These are phyloP conservation scores for Xestia sexstrigata DNA, from an alignment of 2,888 invertebrate species.

Conservation along the genomic window DNA sequence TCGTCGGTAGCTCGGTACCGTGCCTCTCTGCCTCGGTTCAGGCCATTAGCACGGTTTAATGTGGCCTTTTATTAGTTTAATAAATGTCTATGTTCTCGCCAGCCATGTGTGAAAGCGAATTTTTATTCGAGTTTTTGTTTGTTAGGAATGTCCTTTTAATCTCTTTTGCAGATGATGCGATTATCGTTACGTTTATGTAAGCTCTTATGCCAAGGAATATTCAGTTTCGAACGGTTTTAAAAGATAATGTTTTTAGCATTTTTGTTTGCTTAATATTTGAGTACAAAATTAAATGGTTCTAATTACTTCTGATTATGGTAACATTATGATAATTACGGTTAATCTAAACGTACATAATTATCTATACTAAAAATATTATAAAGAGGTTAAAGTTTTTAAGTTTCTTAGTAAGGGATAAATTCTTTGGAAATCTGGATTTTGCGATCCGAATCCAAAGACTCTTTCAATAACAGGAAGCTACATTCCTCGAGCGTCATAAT, in stretches of 20 bases:
- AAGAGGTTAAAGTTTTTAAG: too few relatives aligned
- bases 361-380: too few relatives aligned
- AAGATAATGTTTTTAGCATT: conserved; percentile 39
- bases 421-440: too few relatives aligned
- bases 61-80: conserved; percentile 68
- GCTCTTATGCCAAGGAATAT: conserved; percentile 35
- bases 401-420: too few relatives aligned
- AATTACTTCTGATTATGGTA: conserved; percentile 3
- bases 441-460: too few relatives aligned
- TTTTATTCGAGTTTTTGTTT: conserved; percentile 61
- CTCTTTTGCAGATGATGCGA: conserved; percentile 56
- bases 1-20: conserved; percentile 28
- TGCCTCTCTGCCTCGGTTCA: conserved; percentile 46
- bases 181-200: conserved; percentile 55
- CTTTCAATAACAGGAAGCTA: too few relatives aligned
- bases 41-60: conserved; percentile 68
- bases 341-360: too few relatives aligned
- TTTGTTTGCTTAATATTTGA: conserved; percentile 18
- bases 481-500: too few relatives aligned
- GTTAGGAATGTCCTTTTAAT: conserved; percentile 59
- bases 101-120: conserved; percentile 60
- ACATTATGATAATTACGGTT: background rate
- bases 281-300: background rate
- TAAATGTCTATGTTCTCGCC: conserved; percentile 62
- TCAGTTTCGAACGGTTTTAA: conserved; percentile 21